A percentile compares a stretch with the other conserved stretches of the same genome.
Evolutionary conservation across 1,140 invertebrate species (phyloP).

Genomic region (Ooceraea biroi): DNA sequence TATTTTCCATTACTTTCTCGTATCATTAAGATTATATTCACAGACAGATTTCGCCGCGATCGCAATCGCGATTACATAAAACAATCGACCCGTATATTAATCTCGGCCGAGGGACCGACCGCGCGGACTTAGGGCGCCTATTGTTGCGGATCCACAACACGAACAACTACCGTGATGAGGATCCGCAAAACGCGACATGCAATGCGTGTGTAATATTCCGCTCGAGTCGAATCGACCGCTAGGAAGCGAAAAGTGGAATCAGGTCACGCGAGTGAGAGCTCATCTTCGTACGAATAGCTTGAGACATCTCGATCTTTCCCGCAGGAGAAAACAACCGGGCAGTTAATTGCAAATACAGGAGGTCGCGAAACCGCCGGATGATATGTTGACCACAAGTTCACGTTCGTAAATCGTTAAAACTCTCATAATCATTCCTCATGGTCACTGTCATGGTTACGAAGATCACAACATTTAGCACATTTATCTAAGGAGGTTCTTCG

Average conservation of each 20-base stretch:
- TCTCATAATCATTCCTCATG: not conserved
- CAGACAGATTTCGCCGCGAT: slow-evolving; percentile 66
- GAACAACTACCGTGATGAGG: not conserved
- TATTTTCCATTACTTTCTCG: slow-evolving; percentile 24
- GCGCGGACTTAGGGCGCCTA: slow-evolving; percentile 44
- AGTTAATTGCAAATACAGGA: not conserved
- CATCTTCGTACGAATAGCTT: not conserved
- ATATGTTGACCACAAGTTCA: not conserved
- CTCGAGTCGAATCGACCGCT: not conserved
- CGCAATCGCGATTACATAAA: slow-evolving; percentile 36
- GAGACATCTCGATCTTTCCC: not conserved
- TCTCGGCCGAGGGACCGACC: slow-evolving; percentile 60
- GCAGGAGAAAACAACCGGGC: not conserved
- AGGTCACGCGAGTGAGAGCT: not conserved
- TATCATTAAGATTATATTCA: slow-evolving; percentile 70
- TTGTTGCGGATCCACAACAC: slow-evolving; percentile 44
- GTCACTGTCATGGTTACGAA: not conserved
- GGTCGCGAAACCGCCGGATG: not conserved
- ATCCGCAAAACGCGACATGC: slow-evolving; percentile 1
- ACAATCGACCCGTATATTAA: slow-evolving; percentile 73
- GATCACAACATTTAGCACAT: slow-evolving; percentile 23
- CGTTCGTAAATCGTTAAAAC: not conserved
- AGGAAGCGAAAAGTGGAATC: slow-evolving; percentile 33
- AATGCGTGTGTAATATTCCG: not conserved
- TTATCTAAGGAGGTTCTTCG: not conserved